Evolutionary conservation across 2,888 invertebrate genomes (phyloP), one percentile per base, ranked within the genome.

Genomic region (Carterocephalus palaemon): DNA sequence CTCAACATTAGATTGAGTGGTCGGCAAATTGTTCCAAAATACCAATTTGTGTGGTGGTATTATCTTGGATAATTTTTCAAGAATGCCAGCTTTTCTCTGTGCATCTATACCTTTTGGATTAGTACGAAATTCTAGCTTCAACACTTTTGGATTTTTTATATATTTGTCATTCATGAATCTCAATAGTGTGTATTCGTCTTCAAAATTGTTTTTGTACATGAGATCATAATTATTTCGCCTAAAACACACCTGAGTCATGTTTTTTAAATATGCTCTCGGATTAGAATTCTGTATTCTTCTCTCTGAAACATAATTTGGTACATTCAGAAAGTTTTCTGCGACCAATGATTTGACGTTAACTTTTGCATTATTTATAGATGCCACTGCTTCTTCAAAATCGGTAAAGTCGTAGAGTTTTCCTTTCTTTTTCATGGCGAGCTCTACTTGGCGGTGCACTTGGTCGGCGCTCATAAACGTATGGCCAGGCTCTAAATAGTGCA

Each of bases 401-500:
- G 8, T 10, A 32, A 54, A 53, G 33, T 57, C 52, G 31, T 57
- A 53, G 6, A 51, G 20, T 47, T 49, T 53, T 3, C 45, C 39
- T 47, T 51, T 57, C 28, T 48, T 49, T 32, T 55, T 59, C 48
- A 56, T 53, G 4, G 54, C 32, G 7, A 48, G 19, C 26, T 55
- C 54, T 2, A 56, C 54, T 23, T 56, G 53, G 22, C 54, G 53
- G 34, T 59, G 59, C 6, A 57, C 48, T 29, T 50, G 50, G 31
- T 59, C 59, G 40, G 47, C 28, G 12, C 49, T 46, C 56, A 58
- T 56, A 34, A 59, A 57, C n/a, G 59, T 59, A 34, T 59, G 56
- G 3, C 60, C 58, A 3, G 56, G 54, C 45, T 55, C 54, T 29
- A 59, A 55, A 20, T 50, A 50, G 29, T 46, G 26, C 4, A 59